phyloP scores from a whole-genome alignment of 2,797 vertebrate species.

The Oreortyx pictus region DNA sequence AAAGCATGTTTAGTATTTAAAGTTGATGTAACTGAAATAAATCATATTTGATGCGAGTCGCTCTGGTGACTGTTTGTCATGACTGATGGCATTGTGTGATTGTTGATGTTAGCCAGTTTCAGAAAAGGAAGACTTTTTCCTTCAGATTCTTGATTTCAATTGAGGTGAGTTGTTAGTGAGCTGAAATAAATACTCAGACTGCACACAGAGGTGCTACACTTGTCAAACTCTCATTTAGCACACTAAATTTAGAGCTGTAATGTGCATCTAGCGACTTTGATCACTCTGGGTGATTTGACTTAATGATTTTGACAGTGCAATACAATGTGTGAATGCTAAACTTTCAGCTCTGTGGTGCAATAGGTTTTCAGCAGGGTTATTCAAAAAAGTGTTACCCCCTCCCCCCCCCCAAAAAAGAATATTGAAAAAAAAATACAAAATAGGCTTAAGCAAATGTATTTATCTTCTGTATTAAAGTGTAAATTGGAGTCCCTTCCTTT shows the following conservation, averaged over 20 bases:
- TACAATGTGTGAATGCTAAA: neutral
- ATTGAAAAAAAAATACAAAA: neutral
- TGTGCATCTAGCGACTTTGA: neutral
- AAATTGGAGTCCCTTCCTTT: neutral
- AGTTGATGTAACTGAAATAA: neutral
- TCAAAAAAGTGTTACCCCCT: fast-evolving
- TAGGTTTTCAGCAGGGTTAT: neutral
- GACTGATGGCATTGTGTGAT: neutral
- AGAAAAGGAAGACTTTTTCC: neutral
- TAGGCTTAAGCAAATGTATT: neutral
- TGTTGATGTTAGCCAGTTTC: neutral
- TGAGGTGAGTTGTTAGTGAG: neutral
- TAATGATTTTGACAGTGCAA: neutral
- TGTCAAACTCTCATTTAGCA: neutral
- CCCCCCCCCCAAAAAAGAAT: neutral
- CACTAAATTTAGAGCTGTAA: neutral
- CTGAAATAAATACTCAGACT: neutral
- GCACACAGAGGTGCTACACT: neutral
- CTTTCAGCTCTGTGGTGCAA: neutral
- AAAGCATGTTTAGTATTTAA: neutral
- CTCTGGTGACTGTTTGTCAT: neutral
- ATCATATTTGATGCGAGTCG: neutral
- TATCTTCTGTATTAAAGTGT: neutral
- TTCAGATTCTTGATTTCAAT: neutral
- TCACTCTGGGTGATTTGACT: neutral